Evolutionary conservation across 35 echinoderm and acorn worm species (phyloP).

Genomic region (Patiria miniata): DNA sequence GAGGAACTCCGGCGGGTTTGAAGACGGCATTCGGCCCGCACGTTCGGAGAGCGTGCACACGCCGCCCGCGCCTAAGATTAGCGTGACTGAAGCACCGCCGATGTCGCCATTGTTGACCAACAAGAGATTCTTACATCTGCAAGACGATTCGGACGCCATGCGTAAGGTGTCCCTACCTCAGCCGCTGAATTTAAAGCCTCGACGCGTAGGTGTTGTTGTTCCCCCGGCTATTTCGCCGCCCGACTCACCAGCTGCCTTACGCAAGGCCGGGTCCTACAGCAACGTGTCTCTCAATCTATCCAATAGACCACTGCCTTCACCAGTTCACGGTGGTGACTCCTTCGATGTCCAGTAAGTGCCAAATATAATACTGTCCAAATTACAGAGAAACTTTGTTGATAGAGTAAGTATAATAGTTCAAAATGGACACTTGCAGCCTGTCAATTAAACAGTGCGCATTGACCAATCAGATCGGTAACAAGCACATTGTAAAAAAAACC

Average conservation of each 20-base stretch:
- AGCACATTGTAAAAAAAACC: too few relatives aligned
- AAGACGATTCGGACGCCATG: background rate
- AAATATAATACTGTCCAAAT: background rate
- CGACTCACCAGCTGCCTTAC: background rate
- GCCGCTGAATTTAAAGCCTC: background rate
- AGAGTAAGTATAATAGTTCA: too few relatives aligned
- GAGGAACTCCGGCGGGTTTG: background rate
- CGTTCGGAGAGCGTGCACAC: background rate
- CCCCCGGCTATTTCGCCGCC: background rate
- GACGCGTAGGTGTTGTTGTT: background rate
- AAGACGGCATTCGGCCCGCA: background rate
- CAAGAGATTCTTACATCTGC: background rate
- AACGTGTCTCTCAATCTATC: background rate
- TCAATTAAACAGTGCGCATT: too few relatives aligned
- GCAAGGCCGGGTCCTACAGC: background rate
- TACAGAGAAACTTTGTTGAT: background rate
- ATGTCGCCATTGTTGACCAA: background rate
- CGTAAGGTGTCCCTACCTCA: background rate
- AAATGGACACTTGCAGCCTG: too few relatives aligned
- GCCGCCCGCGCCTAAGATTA: background rate
- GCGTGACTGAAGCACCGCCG: background rate
- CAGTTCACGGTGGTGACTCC: background rate
- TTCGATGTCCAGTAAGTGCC: slow-evolving; percentile 8
- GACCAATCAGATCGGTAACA: background rate
- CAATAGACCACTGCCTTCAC: slow-evolving; percentile 1